Conservation (phyloP, 2,113 vertebrate genomes). For the Phasianus colchicus region DNA sequence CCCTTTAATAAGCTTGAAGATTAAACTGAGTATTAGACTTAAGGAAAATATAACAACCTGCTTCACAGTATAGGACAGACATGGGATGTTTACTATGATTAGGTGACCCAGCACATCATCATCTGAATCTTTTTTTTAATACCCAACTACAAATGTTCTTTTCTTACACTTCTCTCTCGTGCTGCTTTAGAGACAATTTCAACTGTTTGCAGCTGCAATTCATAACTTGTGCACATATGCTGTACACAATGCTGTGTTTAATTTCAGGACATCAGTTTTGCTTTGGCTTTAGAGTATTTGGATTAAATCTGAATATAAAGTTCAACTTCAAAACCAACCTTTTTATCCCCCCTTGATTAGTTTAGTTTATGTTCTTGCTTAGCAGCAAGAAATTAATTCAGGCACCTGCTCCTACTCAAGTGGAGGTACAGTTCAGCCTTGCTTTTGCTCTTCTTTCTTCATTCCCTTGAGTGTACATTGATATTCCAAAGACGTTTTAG, state of each 20-base stretch:
- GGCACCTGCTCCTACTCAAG: not conserved
- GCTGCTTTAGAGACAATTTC: not conserved
- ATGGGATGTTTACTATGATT: not conserved
- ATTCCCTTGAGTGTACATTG: constrained; percentile 34
- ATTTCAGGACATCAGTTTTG: constrained; percentile 16
- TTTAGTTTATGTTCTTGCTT: constrained; percentile 21
- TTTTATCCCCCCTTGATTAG: constrained; percentile 47
- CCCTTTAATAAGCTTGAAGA: not conserved
- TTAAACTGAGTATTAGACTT: not conserved
- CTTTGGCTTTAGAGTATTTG: constrained; percentile 23
- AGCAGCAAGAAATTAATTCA: constrained; percentile 24
- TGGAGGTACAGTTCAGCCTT: constrained; percentile 5
- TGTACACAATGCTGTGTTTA: not conserved
- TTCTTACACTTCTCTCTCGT: not conserved
- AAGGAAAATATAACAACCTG: not conserved
- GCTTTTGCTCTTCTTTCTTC: not conserved
- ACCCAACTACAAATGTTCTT: not conserved
- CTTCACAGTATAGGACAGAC: not conserved
- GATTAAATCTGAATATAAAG: constrained; percentile 59
- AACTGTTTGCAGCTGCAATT: not conserved
- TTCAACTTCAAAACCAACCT: constrained; percentile 40
- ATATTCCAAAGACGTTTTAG: constrained; percentile 61
- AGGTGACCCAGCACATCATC: not conserved
- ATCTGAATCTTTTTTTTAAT: not conserved
- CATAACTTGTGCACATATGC: not conserved